Conservation (phyloP, 1,140 invertebrate genomes). For the Drosophila lini region DNA sequence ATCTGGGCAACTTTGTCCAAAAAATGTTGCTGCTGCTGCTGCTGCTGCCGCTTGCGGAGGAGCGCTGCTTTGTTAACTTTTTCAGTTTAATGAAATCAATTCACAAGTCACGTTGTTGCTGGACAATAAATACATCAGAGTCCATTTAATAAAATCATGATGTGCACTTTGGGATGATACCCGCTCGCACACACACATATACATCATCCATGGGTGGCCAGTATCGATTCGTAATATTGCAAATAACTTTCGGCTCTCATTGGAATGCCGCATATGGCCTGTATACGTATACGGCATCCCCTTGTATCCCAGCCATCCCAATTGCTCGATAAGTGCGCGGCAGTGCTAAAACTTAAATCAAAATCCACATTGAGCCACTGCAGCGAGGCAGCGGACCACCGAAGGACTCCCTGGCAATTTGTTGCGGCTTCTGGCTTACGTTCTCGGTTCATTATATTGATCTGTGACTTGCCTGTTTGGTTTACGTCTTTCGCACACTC, state of each 20-base stretch:
- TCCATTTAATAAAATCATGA: slow-evolving; percentile 85
- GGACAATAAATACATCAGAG: slow-evolving; percentile 84
- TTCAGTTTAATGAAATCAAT: slow-evolving; percentile 84
- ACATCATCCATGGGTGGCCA: slow-evolving; percentile 38
- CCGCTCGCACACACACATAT: slow-evolving; percentile 19
- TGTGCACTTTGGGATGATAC: slow-evolving; percentile 80
- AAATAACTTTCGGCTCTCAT: slow-evolving; percentile 75
- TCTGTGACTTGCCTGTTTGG: slow-evolving; percentile 34
- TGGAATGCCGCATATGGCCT: slow-evolving; percentile 67
- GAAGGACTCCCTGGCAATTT: slow-evolving; percentile 44
- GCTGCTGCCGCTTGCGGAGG: slow-evolving; percentile 3
- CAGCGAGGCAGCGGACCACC: slow-evolving; percentile 21
- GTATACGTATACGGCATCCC: background rate
- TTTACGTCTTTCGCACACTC: slow-evolving; percentile 43
- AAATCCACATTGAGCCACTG: slow-evolving; percentile 64
- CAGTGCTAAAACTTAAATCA: slow-evolving; percentile 68
- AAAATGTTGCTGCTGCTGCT: slow-evolving; percentile 53
- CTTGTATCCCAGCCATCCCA: slow-evolving; percentile 37
- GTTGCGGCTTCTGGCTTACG: slow-evolving; percentile 46
- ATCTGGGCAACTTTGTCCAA: slow-evolving; percentile 58
- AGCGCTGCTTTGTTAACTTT: slow-evolving; percentile 78
- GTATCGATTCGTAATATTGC: slow-evolving; percentile 71
- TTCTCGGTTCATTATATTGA: slow-evolving; percentile 60
- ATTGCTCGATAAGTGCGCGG: slow-evolving; percentile 71
- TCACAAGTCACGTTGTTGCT: slow-evolving; percentile 84